These are phyloP conservation scores for Aplodontia rufa DNA, from an alignment of 2,113 vertebrate genomes.

Conservation along the genomic window DNA sequence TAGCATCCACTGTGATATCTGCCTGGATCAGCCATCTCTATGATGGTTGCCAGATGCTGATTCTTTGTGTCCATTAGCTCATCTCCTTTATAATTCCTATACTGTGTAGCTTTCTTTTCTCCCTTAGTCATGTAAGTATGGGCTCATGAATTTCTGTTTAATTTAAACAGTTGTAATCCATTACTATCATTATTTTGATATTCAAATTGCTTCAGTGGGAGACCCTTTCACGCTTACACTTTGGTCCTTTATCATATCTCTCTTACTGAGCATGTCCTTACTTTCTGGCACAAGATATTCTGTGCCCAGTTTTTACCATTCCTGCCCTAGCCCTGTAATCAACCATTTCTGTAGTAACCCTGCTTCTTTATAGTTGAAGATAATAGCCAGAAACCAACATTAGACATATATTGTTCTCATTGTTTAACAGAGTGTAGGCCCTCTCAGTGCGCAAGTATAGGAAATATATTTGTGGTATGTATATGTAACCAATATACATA, in stretches of 20 bases:
- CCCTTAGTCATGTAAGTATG: neutral
- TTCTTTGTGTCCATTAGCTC: neutral
- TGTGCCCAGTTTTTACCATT: neutral
- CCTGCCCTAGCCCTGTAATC: neutral
- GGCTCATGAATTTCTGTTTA: neutral
- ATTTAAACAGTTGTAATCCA: neutral
- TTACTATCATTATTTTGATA: slow-evolving; percentile 24
- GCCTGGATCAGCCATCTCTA: neutral
- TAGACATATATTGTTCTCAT: neutral
- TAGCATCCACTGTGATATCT: neutral
- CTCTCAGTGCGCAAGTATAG: neutral
- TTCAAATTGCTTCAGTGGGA: neutral
- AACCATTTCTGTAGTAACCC: neutral
- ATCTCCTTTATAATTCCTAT: neutral
- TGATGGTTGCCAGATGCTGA: neutral
- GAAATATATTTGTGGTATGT: neutral
- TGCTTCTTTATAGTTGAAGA: neutral
- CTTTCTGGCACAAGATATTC: neutral
- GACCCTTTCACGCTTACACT: neutral
- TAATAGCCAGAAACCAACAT: neutral
- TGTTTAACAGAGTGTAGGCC: neutral
- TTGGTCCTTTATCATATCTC: neutral
- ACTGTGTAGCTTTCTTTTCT: neutral
- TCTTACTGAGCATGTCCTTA: neutral
- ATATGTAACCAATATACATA: neutral